phyloP scores from a whole-genome alignment of 1,140 invertebrate species.

The Neoseiulus cucumeris region DNA sequence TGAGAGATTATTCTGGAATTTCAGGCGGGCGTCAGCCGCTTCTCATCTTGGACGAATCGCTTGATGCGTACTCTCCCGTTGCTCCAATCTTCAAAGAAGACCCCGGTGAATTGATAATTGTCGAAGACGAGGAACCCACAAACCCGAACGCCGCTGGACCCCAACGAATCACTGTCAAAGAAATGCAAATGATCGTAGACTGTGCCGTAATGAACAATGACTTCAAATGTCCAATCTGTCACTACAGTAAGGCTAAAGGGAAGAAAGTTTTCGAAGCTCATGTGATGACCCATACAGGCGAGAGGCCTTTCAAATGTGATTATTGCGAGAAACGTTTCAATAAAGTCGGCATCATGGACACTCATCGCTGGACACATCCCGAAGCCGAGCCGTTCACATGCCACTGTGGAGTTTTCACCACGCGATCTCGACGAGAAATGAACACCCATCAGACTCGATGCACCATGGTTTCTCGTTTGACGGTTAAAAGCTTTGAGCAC shows the following conservation, averaged over 20 bases:
- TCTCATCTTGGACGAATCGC: background rate
- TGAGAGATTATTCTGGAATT: too few relatives aligned
- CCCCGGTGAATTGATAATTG: background rate
- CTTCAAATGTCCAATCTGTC: slow-evolving; percentile 2
- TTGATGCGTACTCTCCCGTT: background rate
- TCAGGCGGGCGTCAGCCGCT: background rate
- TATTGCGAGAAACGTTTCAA: slow-evolving; percentile 36
- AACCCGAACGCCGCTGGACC: slow-evolving; percentile 1
- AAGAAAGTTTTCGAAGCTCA: slow-evolving; percentile 17
- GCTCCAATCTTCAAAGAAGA: too few relatives aligned
- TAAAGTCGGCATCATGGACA: slow-evolving; percentile 25
- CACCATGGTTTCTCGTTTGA: too few relatives aligned
- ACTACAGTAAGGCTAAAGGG: slow-evolving; percentile 1
- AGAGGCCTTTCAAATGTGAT: slow-evolving; percentile 18
- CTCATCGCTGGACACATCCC: slow-evolving; percentile 19
- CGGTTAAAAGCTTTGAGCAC: too few relatives aligned
- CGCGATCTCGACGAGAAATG: background rate
- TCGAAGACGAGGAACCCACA: slow-evolving; percentile 4
- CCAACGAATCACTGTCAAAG: background rate
- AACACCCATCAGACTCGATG: slow-evolving; percentile 8
- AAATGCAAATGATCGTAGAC: background rate
- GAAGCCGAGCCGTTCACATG: slow-evolving; percentile 33
- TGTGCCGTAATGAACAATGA: slow-evolving; percentile 1
- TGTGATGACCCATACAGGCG: slow-evolving; percentile 17
- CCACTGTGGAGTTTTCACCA: background rate